Evolutionary conservation across 2,888 invertebrate species (phyloP), one percentile per base, ranked within the genome.

Genomic region (Rotaria macrura): DNA sequence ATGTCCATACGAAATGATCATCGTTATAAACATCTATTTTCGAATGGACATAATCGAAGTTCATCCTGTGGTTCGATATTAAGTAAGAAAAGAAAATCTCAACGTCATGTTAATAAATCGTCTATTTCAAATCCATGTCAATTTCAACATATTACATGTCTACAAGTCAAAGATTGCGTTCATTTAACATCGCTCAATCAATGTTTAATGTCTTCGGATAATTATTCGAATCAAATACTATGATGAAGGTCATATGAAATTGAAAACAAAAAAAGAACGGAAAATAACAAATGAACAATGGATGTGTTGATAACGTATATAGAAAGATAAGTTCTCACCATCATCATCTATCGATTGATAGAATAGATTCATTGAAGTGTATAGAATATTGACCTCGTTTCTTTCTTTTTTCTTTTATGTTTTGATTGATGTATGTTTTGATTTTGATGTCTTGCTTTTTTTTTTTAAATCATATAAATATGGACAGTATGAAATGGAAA

Each of bases 121-220:
- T 86, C 86, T 6, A 86, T 86, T 54, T 84, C 84, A 49, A 84
- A 84, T 86, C 86, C 86, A 7, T 74, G 74, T 57, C 74, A 74
- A 47, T 86, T 86, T 86, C 74, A 86, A 43, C 86, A 86, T 83
- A 57, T 84, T 23, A 84, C 84, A 55, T 23, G 40, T 49, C n/a
- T 84, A 40, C 38, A 84, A 57, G 25, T 55, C 10, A 57, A 38
- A 38, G 84, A 84, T 84, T 20, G 52, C 40, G 49, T 14, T n/a
- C 38, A 23, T 14, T 84, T 84, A 57, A 55, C 57, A 38, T 14
- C 84, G 29, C 43, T 84, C 12, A 79, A n/a, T 43, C 40, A n/a
- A 40, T 79, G 79, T 79, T 79, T 79, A 79, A 40, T n/a, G n/a
- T 38, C 79, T 10, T 4, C 79, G 10, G 25, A 38, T 79, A 34